Percentiles rank a stretch among this genome's conserved stretches.
These are phyloP conservation scores for Zosterops lateralis DNA, from an alignment of 2,113 vertebrate genomes.

Conservation along the genomic window DNA sequence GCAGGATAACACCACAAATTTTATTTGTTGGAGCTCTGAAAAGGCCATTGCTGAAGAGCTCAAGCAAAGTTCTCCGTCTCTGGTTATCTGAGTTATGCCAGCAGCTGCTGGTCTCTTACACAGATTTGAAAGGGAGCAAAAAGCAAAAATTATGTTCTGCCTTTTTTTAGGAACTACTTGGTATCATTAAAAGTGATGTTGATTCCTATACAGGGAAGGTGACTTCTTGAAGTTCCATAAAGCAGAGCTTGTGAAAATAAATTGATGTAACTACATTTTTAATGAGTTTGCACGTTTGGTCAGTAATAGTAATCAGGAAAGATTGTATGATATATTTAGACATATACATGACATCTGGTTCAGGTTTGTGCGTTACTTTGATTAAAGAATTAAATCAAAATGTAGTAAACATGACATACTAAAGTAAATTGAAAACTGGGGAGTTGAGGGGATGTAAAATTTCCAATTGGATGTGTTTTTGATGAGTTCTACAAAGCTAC, in stretches of 20 bases:
- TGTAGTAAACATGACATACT: not conserved
- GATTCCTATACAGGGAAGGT: not conserved
- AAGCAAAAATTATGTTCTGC: not conserved
- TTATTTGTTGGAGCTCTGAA: not conserved
- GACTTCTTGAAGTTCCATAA: not conserved
- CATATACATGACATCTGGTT: not conserved
- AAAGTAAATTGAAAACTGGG: not conserved
- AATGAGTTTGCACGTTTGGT: not conserved
- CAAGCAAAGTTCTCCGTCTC: not conserved
- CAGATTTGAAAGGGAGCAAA: not conserved
- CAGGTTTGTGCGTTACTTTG: not conserved
- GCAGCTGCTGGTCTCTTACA: not conserved
- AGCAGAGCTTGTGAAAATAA: not conserved
- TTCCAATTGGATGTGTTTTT: not conserved
- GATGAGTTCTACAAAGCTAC: not conserved
- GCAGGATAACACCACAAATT: not conserved
- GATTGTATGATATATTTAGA: not conserved
- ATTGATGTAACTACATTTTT: not conserved
- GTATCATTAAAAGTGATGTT: not conserved
- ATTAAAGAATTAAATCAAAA: not conserved
- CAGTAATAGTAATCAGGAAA: not conserved
- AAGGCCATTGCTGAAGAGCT: not conserved
- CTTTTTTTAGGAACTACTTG: not conserved
- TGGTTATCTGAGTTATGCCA: not conserved
- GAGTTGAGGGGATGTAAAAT: not conserved